phyloP scores from a whole-genome alignment of 2,113 vertebrate species.

The Odocoileus hemionus region DNA sequence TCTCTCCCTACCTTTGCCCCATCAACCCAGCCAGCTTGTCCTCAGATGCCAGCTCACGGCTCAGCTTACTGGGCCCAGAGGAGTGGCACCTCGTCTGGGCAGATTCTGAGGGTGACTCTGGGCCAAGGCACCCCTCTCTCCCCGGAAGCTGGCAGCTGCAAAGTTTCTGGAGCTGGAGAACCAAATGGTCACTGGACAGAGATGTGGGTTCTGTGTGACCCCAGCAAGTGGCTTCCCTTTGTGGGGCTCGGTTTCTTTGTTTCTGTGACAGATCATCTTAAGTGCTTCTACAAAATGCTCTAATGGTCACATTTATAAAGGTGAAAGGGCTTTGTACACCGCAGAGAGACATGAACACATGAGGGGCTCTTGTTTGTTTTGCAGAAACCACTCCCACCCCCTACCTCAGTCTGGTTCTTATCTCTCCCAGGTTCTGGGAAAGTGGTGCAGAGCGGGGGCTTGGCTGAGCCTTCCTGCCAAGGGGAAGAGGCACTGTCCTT shows the following conservation, averaged over 20 bases:
- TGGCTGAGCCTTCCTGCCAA: background rate
- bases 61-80: background rate
- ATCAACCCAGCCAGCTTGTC: slow-evolving; percentile 33
- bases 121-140: background rate
- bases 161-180: background rate
- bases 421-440: background rate
- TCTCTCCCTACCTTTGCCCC: background rate
- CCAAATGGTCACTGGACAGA: background rate
- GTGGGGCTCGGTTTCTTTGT: background rate
- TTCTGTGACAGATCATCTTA: background rate
- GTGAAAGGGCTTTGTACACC: background rate
- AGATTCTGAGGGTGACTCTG: background rate
- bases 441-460: background rate
- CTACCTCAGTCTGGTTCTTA: background rate
- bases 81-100: background rate
- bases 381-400: background rate
- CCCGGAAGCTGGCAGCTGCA: background rate
- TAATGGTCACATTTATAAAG: background rate
- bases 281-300: background rate
- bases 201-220: background rate
- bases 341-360: background rate
- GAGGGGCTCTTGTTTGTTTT: background rate
- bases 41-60: slow-evolving; percentile 17
- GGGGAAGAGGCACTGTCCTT: background rate
- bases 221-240: background rate